A percentile compares a stretch with the other conserved stretches of the same genome.
These are phyloP conservation scores for Cephalopterus ornatus DNA, from an alignment of 2,113 vertebrate species.

Conservation along the genomic window DNA sequence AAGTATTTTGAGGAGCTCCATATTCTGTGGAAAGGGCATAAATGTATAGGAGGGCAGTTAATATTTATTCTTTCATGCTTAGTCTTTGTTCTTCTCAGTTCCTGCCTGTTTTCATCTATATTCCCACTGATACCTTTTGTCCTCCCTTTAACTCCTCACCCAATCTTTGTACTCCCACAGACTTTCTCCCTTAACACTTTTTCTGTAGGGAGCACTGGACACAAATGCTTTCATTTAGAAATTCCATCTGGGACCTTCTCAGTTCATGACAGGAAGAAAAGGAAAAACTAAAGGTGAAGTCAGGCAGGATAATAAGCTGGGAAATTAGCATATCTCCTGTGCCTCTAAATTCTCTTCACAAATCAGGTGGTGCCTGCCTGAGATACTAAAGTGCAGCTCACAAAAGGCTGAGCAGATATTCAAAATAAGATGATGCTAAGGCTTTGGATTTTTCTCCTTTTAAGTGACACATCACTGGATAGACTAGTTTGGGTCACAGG, in stretches of 20 bases:
- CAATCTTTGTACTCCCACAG: slow-evolving; percentile 29
- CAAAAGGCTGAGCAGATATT: background rate
- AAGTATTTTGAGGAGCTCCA: background rate
- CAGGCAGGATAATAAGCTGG: slow-evolving; percentile 18
- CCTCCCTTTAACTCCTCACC: slow-evolving; percentile 40
- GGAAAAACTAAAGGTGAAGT: slow-evolving; percentile 2
- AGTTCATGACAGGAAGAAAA: slow-evolving; percentile 12
- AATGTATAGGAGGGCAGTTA: slow-evolving; percentile 25
- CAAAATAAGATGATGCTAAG: background rate
- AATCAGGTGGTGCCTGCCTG: background rate
- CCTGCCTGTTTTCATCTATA: slow-evolving; percentile 40
- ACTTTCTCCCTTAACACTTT: background rate
- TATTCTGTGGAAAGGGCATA: background rate
- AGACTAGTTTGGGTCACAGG: background rate
- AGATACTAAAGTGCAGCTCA: background rate
- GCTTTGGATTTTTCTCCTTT: background rate
- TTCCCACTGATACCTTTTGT: slow-evolving; percentile 32
- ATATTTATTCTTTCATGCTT: slow-evolving; percentile 41
- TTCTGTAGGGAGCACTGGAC: slow-evolving; percentile 21
- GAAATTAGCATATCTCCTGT: slow-evolving; percentile 36
- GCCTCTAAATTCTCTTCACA: slow-evolving; percentile 3
- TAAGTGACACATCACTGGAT: background rate
- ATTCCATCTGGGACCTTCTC: slow-evolving; percentile 22
- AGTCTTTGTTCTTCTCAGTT: slow-evolving; percentile 12
- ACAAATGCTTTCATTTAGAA: slow-evolving; percentile 37